Conservation (phyloP, 2,797 vertebrate genomes). For the Chromis chromis region DNA sequence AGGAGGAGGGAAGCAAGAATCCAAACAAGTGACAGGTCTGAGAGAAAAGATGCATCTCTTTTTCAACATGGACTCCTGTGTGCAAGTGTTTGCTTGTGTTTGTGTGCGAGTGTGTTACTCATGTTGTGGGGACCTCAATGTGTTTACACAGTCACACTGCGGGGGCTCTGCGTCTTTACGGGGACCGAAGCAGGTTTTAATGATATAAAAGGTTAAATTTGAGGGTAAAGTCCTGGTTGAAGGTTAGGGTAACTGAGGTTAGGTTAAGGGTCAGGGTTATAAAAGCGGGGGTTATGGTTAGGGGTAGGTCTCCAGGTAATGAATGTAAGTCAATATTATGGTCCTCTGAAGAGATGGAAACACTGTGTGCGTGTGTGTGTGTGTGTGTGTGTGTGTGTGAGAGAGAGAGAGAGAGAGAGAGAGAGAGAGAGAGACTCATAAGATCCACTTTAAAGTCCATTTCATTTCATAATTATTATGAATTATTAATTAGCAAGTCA, state of each 20-base stretch:
- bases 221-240: no score
- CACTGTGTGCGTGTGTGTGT: constrained; percentile 12
- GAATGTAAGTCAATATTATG: not conserved
- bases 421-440: not conserved
- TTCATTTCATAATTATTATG: constrained; percentile 42
- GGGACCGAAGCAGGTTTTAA: not conserved
- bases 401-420: not conserved
- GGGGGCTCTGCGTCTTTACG: not conserved
- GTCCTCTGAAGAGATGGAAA: not conserved
- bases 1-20: constrained; percentile 17
- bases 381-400: not conserved
- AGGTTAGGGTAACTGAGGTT: no score
- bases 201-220: no score
- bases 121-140: not conserved
- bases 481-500: constrained; percentile 57
- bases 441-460: constrained; percentile 54
- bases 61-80: constrained; percentile 16
- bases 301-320: not conserved
- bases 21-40: constrained; percentile 52
- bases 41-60: constrained; percentile 29
- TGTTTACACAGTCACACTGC: not conserved
- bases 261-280: no score
- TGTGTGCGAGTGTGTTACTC: not conserved
- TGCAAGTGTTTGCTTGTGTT: constrained; percentile 2
- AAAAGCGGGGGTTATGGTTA: not conserved